phyloP scores from a whole-genome alignment of 2,113 vertebrate species.

The Catharus minimus region DNA sequence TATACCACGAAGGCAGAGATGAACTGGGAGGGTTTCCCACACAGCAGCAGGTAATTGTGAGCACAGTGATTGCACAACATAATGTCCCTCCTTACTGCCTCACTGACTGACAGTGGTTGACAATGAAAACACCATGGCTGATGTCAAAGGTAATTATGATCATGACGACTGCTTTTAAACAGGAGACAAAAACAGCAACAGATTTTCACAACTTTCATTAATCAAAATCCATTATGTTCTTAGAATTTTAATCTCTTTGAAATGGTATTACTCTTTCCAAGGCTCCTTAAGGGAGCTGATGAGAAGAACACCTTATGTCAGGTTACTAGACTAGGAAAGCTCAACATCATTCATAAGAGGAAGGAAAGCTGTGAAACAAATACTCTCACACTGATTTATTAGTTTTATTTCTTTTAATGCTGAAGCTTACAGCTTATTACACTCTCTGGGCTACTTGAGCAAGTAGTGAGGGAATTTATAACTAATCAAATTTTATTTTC shows the following conservation, averaged over 20 bases:
- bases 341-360: neutral
- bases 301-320: neutral
- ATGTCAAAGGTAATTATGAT: neutral
- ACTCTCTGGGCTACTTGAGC: neutral
- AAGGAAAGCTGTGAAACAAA: neutral
- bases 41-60: neutral
- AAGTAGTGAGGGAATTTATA: neutral
- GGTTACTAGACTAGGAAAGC: neutral
- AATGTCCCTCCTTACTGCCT: neutral
- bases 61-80: neutral
- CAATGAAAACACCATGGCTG: neutral
- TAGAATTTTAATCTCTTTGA: neutral
- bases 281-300: neutral
- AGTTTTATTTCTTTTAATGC: neutral
- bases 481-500: neutral
- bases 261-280: neutral
- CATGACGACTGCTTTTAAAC: neutral
- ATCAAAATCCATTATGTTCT: neutral
- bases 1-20: neutral
- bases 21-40: neutral
- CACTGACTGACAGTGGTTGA: neutral
- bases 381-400: neutral
- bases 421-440: neutral
- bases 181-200: neutral
- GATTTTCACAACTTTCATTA: neutral